phyloP scores from a whole-genome alignment of 2,113 vertebrate genomes.

The Atlantisia rogersi region DNA sequence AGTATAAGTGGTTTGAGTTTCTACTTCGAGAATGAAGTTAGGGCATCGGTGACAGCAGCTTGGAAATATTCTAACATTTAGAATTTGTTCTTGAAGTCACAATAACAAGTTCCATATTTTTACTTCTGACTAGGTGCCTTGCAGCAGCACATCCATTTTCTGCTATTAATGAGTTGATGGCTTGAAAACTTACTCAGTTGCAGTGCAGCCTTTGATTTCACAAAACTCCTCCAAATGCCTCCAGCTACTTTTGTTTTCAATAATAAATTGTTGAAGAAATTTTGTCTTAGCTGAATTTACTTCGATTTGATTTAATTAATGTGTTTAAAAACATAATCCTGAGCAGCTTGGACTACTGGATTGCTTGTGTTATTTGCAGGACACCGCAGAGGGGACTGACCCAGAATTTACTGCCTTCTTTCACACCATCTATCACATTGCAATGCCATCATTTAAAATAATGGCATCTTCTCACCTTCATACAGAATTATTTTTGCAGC shows the following conservation, averaged over 20 bases:
- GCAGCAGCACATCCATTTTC: slow-evolving; percentile 55
- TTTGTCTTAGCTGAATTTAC: slow-evolving; percentile 51
- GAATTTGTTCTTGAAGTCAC: slow-evolving; percentile 23
- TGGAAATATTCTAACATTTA: slow-evolving; percentile 22
- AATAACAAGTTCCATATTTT: slow-evolving; percentile 3
- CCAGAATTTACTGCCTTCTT: slow-evolving; percentile 52
- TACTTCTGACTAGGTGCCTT: slow-evolving; percentile 56
- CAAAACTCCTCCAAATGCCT: slow-evolving; percentile 58
- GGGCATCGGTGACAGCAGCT: background rate
- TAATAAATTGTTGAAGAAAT: slow-evolving; percentile 68
- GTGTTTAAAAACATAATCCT: slow-evolving; percentile 29
- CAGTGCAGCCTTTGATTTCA: slow-evolving; percentile 69
- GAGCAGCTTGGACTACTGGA: background rate
- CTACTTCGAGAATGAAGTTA: background rate
- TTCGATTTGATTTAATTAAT: slow-evolving; percentile 64
- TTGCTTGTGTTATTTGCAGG: slow-evolving; percentile 23
- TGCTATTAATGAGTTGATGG: slow-evolving; percentile 58
- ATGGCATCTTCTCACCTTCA: slow-evolving; percentile 9
- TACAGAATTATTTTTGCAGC: slow-evolving; percentile 19
- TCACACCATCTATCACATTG: slow-evolving; percentile 15
- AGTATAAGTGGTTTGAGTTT: background rate
- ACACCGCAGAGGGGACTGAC: slow-evolving; percentile 1
- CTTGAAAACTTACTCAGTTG: slow-evolving; percentile 54
- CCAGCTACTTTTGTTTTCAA: slow-evolving; percentile 70
- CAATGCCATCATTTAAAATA: slow-evolving; percentile 37